Percentiles rank a stretch among this genome's conserved stretches.
Conservation (phyloP, 2,797 vertebrate genomes). For the Melanogrammus aeglefinus region DNA sequence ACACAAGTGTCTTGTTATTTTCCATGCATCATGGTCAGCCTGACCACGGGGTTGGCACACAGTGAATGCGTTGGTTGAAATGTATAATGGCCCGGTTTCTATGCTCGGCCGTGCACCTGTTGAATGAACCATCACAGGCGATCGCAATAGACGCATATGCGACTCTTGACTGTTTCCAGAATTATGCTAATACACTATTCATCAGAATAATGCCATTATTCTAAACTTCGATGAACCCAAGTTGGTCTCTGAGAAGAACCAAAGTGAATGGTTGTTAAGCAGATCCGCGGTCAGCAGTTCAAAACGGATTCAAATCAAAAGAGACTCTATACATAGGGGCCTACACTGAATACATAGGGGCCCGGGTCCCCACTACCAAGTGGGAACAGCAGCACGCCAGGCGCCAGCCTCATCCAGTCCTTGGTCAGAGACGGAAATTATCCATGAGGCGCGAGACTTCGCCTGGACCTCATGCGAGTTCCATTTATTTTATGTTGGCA, state of each 20-base stretch:
- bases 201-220: not conserved
- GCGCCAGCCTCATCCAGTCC: not conserved
- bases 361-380: too few species aligned
- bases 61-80: not conserved
- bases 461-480: not conserved
- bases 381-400: not conserved
- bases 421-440: conserved; percentile 21
- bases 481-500: conserved; percentile 56
- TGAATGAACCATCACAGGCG: not conserved
- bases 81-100: not conserved
- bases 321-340: not conserved
- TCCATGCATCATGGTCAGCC: not conserved
- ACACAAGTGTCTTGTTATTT: not conserved
- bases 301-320: conserved; percentile 17
- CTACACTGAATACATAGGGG: not conserved
- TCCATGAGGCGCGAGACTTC: conserved; percentile 31
- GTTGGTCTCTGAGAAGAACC: not conserved
- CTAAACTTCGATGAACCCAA: not conserved
- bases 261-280: not conserved
- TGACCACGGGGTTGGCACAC: not conserved
- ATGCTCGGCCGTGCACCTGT: not conserved
- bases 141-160: not conserved
- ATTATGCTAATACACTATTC: not conserved
- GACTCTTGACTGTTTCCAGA: not conserved
- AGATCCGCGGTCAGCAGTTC: conserved; percentile 11